Evolutionary conservation across 2,113 vertebrate species (phyloP).

Genomic region (Neolamprologus longior): DNA sequence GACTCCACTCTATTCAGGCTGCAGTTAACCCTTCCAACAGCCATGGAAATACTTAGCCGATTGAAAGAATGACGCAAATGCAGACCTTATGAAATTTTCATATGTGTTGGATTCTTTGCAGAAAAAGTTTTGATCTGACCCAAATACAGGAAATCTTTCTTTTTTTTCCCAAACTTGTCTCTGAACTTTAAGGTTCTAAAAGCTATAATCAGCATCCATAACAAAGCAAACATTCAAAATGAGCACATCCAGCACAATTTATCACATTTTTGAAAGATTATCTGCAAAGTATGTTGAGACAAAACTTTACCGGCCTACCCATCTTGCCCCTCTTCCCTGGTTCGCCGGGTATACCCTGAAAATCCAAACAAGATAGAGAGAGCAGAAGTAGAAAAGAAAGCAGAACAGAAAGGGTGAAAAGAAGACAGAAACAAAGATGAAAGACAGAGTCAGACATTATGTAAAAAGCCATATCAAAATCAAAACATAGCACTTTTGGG

Average conservation of each 20-base stretch:
- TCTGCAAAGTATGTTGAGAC: slow-evolving; percentile 83
- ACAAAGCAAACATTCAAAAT: background rate
- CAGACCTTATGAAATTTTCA: slow-evolving; percentile 16
- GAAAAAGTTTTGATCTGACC: background rate
- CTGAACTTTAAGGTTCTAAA: background rate
- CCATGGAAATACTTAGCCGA: slow-evolving; percentile 39
- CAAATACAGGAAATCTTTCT: background rate
- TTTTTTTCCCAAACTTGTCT: background rate
- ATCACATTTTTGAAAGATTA: slow-evolving; percentile 52
- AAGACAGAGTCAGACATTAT: background rate
- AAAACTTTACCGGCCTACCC: slow-evolving; percentile 99
- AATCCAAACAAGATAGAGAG: slow-evolving; percentile 25
- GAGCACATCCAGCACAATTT: slow-evolving; percentile 8
- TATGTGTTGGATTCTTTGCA: background rate
- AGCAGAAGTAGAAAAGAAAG: slow-evolving; percentile 11
- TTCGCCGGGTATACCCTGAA: slow-evolving; percentile 88
- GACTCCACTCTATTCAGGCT: slow-evolving; percentile 7
- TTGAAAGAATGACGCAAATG: slow-evolving; percentile 48
- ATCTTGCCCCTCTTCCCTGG: slow-evolving; percentile 99
- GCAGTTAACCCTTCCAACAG: slow-evolving; percentile 36
- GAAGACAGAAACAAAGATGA: background rate
- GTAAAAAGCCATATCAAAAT: background rate
- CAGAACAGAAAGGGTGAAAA: background rate
- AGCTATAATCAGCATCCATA: background rate
- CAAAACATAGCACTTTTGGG: background rate